Conservation (phyloP, 2,888 invertebrate genomes). For the Iphiclides podalirius region DNA sequence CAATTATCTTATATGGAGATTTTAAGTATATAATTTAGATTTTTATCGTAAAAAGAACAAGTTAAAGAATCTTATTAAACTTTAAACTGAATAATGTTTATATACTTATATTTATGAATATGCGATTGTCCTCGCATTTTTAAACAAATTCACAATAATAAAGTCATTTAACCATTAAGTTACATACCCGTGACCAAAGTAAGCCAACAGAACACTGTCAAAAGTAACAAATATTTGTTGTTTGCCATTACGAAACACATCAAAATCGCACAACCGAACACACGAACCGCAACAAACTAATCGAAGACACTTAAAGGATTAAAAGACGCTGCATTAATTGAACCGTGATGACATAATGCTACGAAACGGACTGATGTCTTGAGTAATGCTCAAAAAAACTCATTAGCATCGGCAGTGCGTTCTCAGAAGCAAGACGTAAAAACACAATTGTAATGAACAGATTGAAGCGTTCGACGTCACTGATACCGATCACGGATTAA, state of each 20-base stretch:
- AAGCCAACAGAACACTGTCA: slow-evolving; percentile 3
- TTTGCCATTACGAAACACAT: slow-evolving; percentile 4
- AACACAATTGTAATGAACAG: slow-evolving; percentile 6
- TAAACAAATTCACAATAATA: no score
- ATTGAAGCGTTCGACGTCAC: slow-evolving; percentile 4
- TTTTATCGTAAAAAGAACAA: no score
- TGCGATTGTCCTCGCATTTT: no score
- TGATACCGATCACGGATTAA: slow-evolving; percentile 17
- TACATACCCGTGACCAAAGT: slow-evolving; percentile 11
- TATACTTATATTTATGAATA: no score
- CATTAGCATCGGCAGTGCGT: slow-evolving; percentile 6
- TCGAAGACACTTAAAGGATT: not conserved
- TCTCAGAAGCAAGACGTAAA: slow-evolving; percentile 14
- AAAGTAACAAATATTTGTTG: not conserved
- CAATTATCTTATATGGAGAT: no score
- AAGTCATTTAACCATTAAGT: no score
- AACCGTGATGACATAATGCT: slow-evolving; percentile 18
- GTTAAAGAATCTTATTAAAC: no score
- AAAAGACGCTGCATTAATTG: not conserved
- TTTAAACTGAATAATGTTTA: no score
- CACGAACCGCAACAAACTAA: not conserved
- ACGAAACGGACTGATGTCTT: slow-evolving; percentile 9
- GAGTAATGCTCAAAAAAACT: slow-evolving; percentile 18
- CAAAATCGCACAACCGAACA: not conserved
- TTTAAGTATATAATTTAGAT: no score